Base-by-base conservation (phyloP, 2,888 invertebrate species). In the Apamea anceps region DNA sequence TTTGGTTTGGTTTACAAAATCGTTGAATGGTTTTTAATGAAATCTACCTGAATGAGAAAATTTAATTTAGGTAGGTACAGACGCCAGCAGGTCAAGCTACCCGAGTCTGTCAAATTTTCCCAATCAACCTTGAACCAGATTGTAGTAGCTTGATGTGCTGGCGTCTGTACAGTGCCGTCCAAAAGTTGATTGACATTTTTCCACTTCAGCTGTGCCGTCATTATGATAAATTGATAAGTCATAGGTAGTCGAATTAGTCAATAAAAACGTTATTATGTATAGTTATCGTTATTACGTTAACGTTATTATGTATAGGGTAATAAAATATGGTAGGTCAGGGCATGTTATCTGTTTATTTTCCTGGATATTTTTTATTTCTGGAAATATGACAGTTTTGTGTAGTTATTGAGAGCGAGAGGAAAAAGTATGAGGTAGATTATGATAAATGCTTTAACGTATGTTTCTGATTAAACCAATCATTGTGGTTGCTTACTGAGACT, bases 11-110 rank as follows among this genome's bases (percentile, higher is more conserved):
- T 57, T 76, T 42, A 37, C 51, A 66, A 51, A 75, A 62, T 65
- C 45, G 37, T 51, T 78, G 1, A 60, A 77, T 45, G 57, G 37
- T 63, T 72, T 77, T 63, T 75, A 77, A 82, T 80, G 32, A 79
- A 80, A 68, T 79, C n/a, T 28, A 54, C 70, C 63, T 71, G 6
- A 57, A 48, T n/a, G 21, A 25, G 15, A 42, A 62, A 42, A 51
- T 67, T 37, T 21, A 25, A 79, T 79, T 32, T 28, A 12, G 54
- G 10, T 7, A 28, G 5, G 10, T 13, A 13, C n/a, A n/a, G n/a
- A n/a, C n/a, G n/a, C n/a, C n/a, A n/a, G n/a, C n/a, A n/a, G n/a
- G n/a, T n/a, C n/a, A n/a, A n/a, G n/a, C n/a, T n/a, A n/a, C n/a
- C n/a, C n/a, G n/a, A n/a, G n/a, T n/a, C n/a, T n/a, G n/a, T n/a